Conservation (phyloP, 2,888 invertebrate genomes). For the Eristalis pertinax region DNA sequence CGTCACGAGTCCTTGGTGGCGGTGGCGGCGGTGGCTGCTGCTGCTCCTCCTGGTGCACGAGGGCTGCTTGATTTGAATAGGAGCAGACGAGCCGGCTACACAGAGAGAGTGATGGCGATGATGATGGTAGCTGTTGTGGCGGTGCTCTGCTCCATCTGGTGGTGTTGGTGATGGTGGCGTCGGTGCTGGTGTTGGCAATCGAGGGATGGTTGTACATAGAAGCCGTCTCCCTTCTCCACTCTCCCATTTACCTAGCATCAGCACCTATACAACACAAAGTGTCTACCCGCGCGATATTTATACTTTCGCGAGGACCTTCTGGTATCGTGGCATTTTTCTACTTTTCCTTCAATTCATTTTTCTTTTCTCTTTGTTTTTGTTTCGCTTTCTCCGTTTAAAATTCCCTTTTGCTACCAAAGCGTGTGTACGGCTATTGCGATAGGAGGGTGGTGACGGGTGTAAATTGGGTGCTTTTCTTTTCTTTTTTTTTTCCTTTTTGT, state of each 20-base stretch:
- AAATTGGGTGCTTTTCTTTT: neutral
- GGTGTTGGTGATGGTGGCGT: constrained; percentile 35
- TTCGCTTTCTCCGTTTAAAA: constrained; percentile 46
- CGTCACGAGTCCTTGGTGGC: constrained; percentile 70
- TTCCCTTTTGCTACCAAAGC: constrained; percentile 52
- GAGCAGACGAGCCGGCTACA: constrained; percentile 71
- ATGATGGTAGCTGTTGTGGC: constrained; percentile 24
- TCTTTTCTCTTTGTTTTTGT: constrained; percentile 27
- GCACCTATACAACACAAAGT: constrained; percentile 70
- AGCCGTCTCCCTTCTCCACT: constrained; percentile 22
- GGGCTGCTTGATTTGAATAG: constrained; percentile 68
- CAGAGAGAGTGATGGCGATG: constrained; percentile 45
- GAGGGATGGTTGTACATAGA: constrained; percentile 56
- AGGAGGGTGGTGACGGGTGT: constrained; percentile 24
- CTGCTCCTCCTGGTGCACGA: constrained; percentile 57
- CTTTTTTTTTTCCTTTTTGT: too few species aligned
- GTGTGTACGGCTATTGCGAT: constrained; percentile 36
- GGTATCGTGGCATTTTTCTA: constrained; percentile 34
- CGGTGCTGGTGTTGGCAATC: constrained; percentile 16
- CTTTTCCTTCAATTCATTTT: constrained; percentile 23
- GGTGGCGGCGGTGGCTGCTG: constrained; percentile 27
- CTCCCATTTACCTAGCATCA: constrained; percentile 64
- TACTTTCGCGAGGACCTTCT: constrained; percentile 71
- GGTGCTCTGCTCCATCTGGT: constrained; percentile 18
- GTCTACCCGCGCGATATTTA: constrained; percentile 68